These are phyloP conservation scores for Leptarthrus brevirostris DNA, from an alignment of 2,888 invertebrate genomes.

Conservation along the genomic window DNA sequence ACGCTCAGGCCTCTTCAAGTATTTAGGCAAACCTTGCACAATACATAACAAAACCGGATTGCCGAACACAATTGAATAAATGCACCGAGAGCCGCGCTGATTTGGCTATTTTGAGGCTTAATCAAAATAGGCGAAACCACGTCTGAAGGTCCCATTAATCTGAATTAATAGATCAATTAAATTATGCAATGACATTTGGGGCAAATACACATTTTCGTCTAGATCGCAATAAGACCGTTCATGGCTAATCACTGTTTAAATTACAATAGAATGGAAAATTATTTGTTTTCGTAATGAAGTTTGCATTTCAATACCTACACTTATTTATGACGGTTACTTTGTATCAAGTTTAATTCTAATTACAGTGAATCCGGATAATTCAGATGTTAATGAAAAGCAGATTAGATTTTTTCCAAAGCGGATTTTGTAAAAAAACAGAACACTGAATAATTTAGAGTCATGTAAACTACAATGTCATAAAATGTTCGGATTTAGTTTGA, in stretches of 20 bases:
- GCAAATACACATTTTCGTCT: slow-evolving; percentile 11
- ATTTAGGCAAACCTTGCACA: slow-evolving; percentile 16
- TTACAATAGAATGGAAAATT: too few species aligned
- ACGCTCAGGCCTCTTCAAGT: neutral
- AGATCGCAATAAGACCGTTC: neutral
- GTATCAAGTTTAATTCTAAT: too few species aligned
- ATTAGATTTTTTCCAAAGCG: too few species aligned
- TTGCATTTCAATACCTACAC: too few species aligned
- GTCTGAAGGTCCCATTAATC: slow-evolving; percentile 42
- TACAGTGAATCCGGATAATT: too few species aligned
- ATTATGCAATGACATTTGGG: slow-evolving; percentile 44
- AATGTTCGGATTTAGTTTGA: too few species aligned
- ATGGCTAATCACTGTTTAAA: neutral
- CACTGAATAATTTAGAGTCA: too few species aligned
- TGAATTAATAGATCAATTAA: slow-evolving; percentile 41
- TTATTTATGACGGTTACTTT: too few species aligned
- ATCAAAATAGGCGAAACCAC: slow-evolving; percentile 20
- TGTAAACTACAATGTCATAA: too few species aligned
- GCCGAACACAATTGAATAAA: slow-evolving; percentile 3
- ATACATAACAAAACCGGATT: neutral
- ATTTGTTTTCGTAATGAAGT: too few species aligned
- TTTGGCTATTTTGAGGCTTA: slow-evolving; percentile 12
- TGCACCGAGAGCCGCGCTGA: neutral
- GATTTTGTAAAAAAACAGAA: too few species aligned
- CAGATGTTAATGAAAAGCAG: too few species aligned